phyloP scores from a whole-genome alignment of 2,113 vertebrate genomes.

The Rhinichthys klamathensis region DNA sequence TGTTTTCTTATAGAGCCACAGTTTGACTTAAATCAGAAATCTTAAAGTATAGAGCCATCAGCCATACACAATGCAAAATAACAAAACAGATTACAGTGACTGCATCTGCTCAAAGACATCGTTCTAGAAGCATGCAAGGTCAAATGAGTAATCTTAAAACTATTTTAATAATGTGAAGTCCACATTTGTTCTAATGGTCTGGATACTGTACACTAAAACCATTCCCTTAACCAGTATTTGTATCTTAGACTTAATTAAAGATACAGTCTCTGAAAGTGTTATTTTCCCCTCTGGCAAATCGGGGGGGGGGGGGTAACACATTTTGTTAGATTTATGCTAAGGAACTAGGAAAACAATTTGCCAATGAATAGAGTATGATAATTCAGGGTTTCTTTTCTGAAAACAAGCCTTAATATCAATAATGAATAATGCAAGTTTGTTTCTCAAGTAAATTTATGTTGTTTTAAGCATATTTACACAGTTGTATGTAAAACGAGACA shows the following conservation, averaged over 20 bases:
- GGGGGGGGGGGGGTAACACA: no score
- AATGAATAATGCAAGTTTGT: constrained; percentile 5
- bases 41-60: neutral
- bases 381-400: neutral
- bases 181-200: neutral
- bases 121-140: neutral
- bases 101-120: neutral
- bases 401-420: neutral
- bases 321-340: neutral
- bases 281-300: neutral
- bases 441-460: neutral
- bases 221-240: neutral
- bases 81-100: neutral
- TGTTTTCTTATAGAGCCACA: neutral
- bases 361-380: neutral
- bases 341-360: neutral
- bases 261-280: neutral
- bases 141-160: neutral
- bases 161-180: neutral
- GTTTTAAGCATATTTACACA: neutral
- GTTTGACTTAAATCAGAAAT: neutral
- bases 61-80: neutral
- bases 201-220: neutral
- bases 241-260: neutral
- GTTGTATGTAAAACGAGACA: neutral